Base-by-base conservation (phyloP, 2,888 invertebrate genomes). In the Apotomis turbidana region DNA sequence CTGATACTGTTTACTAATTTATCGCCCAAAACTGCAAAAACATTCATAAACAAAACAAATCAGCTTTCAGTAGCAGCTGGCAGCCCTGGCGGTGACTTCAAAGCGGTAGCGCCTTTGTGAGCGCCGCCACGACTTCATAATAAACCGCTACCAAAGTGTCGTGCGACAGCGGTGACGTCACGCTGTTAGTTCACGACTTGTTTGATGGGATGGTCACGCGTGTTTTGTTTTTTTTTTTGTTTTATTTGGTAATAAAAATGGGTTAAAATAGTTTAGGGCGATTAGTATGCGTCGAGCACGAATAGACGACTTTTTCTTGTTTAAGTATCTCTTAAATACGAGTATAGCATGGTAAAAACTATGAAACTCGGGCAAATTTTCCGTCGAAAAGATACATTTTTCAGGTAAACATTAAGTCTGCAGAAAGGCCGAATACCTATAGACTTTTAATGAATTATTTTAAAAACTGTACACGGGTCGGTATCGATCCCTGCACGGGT, bases 71-170 rank as follows among this genome's bases (percentile, higher is more conserved):
- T 27, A 36, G 55, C 54, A 66, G 15, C 27, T 13, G 66, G 10
- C 66, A 46, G 46, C 66, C 66, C 66, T 57, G 44, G 66, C 66
- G 66, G 66, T 55, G 55, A 36, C 55, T 9, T 66, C 66, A 66
- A 66, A 66, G 57, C 15, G 27, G 36, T 3, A 36, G 44, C 27
- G 36, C 9, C 46, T 66, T 55, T 66, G 44, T 46, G 57, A 41
- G 41, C 41, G 41, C 41, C 41, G 41, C 55, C 66, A 57, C 66
- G 66, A 57, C 27, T 66, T 54, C n/a, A 46, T 57, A 66, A 66
- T 66, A 66, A 66, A 66, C 66, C 44, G 66, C 46, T 46, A 27
- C 27, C 27, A 27, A 41, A 49, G 44, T 64, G 64, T 55, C 15
- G 41, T 38, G 49, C 49, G 49, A 49, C 49, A 49, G 49, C 49